Conservation (phyloP, 2,113 vertebrate genomes). For the Elachura formosa region DNA sequence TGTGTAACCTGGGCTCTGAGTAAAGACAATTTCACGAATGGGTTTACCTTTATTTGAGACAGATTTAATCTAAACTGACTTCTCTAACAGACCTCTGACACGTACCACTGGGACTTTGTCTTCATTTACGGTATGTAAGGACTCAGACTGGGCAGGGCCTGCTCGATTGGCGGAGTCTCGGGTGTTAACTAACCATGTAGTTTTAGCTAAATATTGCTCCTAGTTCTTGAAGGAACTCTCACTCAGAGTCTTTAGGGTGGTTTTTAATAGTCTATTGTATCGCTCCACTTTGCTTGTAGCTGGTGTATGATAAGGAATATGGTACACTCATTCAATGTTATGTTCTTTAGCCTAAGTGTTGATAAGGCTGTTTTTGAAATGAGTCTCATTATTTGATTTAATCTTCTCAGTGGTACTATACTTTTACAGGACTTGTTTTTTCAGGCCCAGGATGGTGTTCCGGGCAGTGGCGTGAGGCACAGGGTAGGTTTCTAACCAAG, state of each 20-base stretch:
- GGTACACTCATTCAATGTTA: neutral
- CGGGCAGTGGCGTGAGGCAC: neutral
- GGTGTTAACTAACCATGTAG: too few relatives aligned
- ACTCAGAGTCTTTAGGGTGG: neutral
- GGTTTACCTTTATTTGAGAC: too few relatives aligned
- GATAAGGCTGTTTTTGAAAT: neutral
- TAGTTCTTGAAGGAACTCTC: too few relatives aligned
- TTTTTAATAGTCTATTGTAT: neutral
- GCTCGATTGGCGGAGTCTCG: too few relatives aligned
- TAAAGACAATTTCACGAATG: too few relatives aligned
- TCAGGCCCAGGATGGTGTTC: neutral
- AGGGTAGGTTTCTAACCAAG: neutral
- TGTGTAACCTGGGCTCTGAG: too few relatives aligned
- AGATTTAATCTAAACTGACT: too few relatives aligned
- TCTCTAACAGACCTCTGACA: too few relatives aligned
- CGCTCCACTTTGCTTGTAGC: neutral
- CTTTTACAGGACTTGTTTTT: neutral
- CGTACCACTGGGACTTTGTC: too few relatives aligned
- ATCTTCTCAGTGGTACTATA: neutral
- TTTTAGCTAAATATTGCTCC: too few relatives aligned
- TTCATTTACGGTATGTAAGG: too few relatives aligned
- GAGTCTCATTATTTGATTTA: neutral
- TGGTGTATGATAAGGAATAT: neutral
- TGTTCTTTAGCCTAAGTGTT: neutral
- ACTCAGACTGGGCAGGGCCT: too few relatives aligned